A percentile compares a stretch with the other conserved stretches of the same genome.
These are phyloP conservation scores for Drosophila meridionalis DNA, from an alignment of 2,888 invertebrate species.

Conservation along the genomic window DNA sequence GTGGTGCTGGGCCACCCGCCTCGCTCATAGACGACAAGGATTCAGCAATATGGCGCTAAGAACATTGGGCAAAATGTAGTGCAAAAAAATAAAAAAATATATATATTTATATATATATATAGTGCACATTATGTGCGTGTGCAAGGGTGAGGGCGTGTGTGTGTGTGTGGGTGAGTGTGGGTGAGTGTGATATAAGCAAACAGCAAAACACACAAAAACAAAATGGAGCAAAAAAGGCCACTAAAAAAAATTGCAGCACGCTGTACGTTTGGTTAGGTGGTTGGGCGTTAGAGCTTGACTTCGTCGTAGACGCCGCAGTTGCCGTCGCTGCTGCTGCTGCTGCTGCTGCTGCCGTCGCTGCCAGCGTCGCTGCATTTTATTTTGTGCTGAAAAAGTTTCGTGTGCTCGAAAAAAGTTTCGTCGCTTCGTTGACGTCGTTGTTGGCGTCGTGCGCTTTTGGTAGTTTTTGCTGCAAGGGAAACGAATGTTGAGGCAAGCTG, in stretches of 20 bases:
- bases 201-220: conserved; percentile 82
- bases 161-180: conserved; percentile 28
- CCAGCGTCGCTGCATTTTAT: conserved; percentile 74
- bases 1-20: conserved; percentile 13
- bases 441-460: conserved; percentile 68
- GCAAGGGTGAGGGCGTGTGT: conserved; percentile 45
- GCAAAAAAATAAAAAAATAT: conserved; percentile 42
- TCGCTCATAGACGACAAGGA: conserved; percentile 39
- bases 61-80: conserved; percentile 76
- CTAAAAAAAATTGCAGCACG: conserved; percentile 69
- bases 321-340: conserved; percentile 39
- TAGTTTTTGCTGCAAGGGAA: conserved; percentile 71
- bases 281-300: conserved; percentile 31
- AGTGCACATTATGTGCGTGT: conserved; percentile 67
- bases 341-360: conserved; percentile 34
- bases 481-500: conserved; percentile 37
- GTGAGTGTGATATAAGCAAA: conserved; percentile 57
- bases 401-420: conserved; percentile 84
- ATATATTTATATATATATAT: conserved; percentile 36
- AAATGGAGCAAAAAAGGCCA: conserved; percentile 77
- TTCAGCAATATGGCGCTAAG: conserved; percentile 75
- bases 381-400: conserved; percentile 85
- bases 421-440: conserved; percentile 79
- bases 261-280: conserved; percentile 37
- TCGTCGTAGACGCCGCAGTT: conserved; percentile 10